These are phyloP conservation scores for Euzetes globulus DNA, from an alignment of 2,888 invertebrate genomes.

Conservation along the genomic window DNA sequence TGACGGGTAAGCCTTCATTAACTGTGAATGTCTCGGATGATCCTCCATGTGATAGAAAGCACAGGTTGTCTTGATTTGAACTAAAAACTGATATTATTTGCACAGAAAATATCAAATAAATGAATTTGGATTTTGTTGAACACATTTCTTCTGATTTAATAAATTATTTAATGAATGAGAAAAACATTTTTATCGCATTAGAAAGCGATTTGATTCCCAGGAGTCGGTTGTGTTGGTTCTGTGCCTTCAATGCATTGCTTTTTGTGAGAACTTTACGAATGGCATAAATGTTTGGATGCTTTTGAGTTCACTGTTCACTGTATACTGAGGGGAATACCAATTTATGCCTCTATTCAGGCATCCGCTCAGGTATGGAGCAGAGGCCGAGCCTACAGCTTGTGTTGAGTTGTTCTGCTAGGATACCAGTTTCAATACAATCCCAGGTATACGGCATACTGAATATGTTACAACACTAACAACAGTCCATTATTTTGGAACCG, in stretches of 20 bases:
- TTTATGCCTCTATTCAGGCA: not conserved
- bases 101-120: not conserved
- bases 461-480: not conserved
- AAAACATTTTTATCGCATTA: constrained; percentile 1
- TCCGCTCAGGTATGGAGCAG: not conserved
- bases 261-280: not conserved
- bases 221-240: not conserved
- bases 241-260: not conserved
- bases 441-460: not conserved
- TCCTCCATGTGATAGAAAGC: constrained; percentile 80
- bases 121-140: not conserved
- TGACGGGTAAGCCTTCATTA: constrained; percentile 72
- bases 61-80: constrained; percentile 61
- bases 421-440: constrained; percentile 19
- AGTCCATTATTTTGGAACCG: not conserved
- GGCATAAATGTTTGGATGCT: not conserved
- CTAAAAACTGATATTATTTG: constrained; percentile 27
- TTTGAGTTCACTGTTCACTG: not conserved
- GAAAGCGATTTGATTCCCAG: constrained; percentile 7
- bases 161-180: not conserved
- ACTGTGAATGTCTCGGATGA: constrained; percentile 86
- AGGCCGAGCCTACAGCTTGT: not conserved
- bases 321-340: not conserved
- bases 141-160: not conserved
- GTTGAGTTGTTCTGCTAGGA: not conserved